Percentiles rank a stretch among this genome's conserved stretches.
Evolutionary conservation across 2,797 vertebrate genomes (phyloP).

Genomic region (Crocodylus rhombifer): DNA sequence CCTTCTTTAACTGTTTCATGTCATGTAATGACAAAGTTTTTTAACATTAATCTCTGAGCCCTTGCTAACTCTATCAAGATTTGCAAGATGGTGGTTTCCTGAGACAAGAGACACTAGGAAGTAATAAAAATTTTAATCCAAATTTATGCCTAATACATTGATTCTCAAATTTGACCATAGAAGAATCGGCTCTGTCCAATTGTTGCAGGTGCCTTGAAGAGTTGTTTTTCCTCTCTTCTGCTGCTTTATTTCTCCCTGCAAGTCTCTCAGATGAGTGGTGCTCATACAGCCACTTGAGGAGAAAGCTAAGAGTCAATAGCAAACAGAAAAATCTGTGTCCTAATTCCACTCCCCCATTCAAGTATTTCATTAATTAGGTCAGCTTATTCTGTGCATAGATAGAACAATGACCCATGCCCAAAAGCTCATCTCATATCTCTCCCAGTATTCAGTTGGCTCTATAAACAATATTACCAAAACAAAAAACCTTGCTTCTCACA

Average conservation of each 20-base stretch:
- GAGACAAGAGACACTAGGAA: no score
- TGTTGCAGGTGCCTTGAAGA: not conserved
- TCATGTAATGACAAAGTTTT: not conserved
- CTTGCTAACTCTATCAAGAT: not conserved
- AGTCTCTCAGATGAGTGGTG: not conserved
- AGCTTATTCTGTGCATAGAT: no score
- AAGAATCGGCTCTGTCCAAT: not conserved
- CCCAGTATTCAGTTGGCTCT: no score
- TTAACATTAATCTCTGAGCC: not conserved
- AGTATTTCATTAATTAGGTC: no score
- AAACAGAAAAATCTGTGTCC: no score
- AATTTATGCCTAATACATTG: not conserved
- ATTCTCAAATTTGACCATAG: not conserved
- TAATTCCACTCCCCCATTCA: no score
- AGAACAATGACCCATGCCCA: no score
- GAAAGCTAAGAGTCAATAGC: no score
- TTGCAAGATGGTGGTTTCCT: not conserved
- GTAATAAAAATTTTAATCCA: not conserved
- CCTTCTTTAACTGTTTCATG: not conserved
- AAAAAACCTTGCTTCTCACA: no score
- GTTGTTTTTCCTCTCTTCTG: not conserved
- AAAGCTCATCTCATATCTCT: no score
- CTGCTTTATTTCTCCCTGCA: not conserved
- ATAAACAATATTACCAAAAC: no score
- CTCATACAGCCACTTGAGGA: no score